Base-by-base conservation (phyloP, 2,888 invertebrate species). In the Stenodera caucasica region DNA sequence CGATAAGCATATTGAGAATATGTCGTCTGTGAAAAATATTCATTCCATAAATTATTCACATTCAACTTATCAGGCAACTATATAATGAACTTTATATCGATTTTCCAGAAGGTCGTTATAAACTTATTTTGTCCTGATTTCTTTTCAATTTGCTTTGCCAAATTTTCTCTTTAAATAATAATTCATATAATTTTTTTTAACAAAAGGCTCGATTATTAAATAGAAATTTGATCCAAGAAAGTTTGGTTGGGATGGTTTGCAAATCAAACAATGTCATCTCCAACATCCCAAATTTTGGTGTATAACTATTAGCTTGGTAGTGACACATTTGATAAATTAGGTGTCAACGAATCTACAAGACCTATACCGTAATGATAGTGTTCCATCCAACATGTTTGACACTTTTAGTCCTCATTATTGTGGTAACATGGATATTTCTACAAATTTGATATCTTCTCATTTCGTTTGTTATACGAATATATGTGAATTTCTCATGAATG, bases 261-360 rank as follows among this genome's bases (percentile, higher is more conserved):
- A 37, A 37, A 37, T 45, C 45, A 45, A 23, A 23, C 45, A 45
- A 45, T 23, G 45, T n/a, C 45, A 45, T 12, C n/a, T 7, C 12
- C 45, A 45, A 23, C 23, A 23, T 5, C 5, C 45, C 5, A 21
- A 45, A 45, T 45, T 45, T 45, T 21, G 12, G 5, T 2, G 4
- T 21, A 23, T 23, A 23, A 23, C 21, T 21, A 45, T 45, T 45
- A 45, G 45, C 12, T 45, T 45, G 45, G 2, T 23, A 23, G 11
- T 45, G 45, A 45, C 45, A 23, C 2, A 2, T 45, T 18, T 45
- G 45, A 45, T 45, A 45, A 45, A 45, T 45, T n/a, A 23, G 45
- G 23, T 23, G 45, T 45, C 45, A 45, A 45, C 6, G 9, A 45
- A 45, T 45, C 9, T 23, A 7, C 45, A 11, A 7, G 21, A 45